Percentiles rank a stretch among this genome's conserved stretches.
Evolutionary conservation across 2,797 vertebrate species (phyloP).

Genomic region (Enteromius afrohamiltoni): DNA sequence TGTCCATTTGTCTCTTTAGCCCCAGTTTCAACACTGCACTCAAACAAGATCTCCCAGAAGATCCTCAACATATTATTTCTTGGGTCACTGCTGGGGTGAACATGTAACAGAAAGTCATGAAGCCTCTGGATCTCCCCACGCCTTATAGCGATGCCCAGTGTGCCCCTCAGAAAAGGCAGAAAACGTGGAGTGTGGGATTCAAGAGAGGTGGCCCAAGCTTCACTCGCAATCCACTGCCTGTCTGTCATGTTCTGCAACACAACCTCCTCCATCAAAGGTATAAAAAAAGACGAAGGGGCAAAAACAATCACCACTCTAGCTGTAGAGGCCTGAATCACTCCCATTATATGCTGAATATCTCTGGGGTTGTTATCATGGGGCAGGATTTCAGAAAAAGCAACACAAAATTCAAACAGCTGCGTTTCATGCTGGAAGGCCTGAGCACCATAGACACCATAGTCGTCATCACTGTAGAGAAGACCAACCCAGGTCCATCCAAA

Average conservation of each 20-base stretch:
- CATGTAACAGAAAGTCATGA: slow-evolving; percentile 59
- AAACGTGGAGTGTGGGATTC: not conserved
- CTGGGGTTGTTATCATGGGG: slow-evolving; percentile 61
- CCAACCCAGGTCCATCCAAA: slow-evolving; percentile 48
- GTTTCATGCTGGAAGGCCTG: slow-evolving; percentile 52
- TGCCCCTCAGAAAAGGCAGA: slow-evolving; percentile 49
- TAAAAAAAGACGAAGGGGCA: slow-evolving; percentile 51
- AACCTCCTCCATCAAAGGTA: slow-evolving; percentile 53
- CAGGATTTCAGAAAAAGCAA: slow-evolving; percentile 70
- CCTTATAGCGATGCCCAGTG: slow-evolving; percentile 69
- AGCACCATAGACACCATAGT: slow-evolving; percentile 34
- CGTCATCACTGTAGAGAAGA: slow-evolving; percentile 34
- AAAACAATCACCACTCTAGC: slow-evolving; percentile 61
- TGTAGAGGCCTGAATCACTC: slow-evolving; percentile 56
- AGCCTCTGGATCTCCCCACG: slow-evolving; percentile 69
- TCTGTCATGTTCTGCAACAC: slow-evolving; percentile 29
- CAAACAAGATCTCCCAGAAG: slow-evolving; percentile 24
- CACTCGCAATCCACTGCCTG: slow-evolving; percentile 26
- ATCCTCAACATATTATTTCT: slow-evolving; percentile 55
- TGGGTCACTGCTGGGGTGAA: slow-evolving; percentile 51
- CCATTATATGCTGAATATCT: slow-evolving; percentile 51
- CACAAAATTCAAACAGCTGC: slow-evolving; percentile 65
- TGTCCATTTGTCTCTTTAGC: slow-evolving; percentile 52
- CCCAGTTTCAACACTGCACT: not conserved
- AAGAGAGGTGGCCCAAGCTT: slow-evolving; percentile 40